Evolutionary conservation across 2,888 invertebrate species (phyloP).

Genomic region (Neoascia interrupta): DNA sequence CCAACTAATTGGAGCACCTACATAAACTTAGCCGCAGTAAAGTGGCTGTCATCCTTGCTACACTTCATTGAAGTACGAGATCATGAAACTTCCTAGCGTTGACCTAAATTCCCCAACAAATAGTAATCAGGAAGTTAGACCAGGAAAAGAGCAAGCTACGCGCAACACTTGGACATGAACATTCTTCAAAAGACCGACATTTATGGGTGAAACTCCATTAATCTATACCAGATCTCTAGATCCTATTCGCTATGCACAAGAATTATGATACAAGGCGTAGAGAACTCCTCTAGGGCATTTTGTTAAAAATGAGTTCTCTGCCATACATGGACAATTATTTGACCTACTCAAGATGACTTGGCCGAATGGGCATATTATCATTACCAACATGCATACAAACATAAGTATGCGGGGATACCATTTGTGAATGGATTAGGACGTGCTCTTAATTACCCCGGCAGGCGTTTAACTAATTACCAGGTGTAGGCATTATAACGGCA

Average conservation of each 20-base stretch:
- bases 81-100: conserved; percentile 10
- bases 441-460: conserved; percentile 64
- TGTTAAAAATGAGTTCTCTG: conserved; percentile 30
- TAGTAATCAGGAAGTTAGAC: background rate
- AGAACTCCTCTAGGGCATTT: conserved; percentile 63
- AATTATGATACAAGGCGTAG: conserved; percentile 38
- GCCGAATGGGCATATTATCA: conserved; percentile 6
- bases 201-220: conserved; percentile 66
- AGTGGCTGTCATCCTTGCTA: conserved; percentile 48
- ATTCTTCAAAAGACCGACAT: conserved; percentile 53
- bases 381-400: conserved; percentile 1
- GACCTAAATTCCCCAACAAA: conserved; percentile 34
- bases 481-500: conserved; percentile 53
- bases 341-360: conserved; percentile 54
- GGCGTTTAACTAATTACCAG: conserved; percentile 62
- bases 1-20: conserved; percentile 64
- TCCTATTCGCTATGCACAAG: conserved; percentile 4
- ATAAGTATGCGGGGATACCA: too few species aligned
- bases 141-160: conserved; percentile 32
- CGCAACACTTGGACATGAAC: conserved; percentile 45
- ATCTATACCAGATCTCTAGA: conserved; percentile 27
- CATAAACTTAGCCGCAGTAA: conserved; percentile 29
- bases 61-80: conserved; percentile 37
- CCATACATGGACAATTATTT: conserved; percentile 46
- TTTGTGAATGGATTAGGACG: too few species aligned